These are phyloP conservation scores for Plebejus argus DNA, from an alignment of 2,888 invertebrate species.

Conservation along the genomic window DNA sequence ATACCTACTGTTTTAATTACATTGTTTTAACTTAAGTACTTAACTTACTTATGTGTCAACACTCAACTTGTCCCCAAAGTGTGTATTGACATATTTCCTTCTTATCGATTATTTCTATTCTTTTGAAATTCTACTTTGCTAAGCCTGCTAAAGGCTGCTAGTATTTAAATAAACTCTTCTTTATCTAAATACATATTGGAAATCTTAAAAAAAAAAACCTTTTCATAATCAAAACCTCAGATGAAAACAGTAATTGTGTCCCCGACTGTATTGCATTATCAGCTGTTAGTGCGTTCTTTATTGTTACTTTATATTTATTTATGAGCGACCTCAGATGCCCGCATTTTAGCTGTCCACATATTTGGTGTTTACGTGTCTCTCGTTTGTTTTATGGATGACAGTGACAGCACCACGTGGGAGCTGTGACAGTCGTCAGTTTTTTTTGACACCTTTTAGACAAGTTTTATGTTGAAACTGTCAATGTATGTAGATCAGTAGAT, in stretches of 20 bases:
- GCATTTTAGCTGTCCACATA: constrained; percentile 11
- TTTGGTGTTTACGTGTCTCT: constrained; percentile 21
- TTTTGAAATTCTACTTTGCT: no score
- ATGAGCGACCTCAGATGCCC: constrained; percentile 14
- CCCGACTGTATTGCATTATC: constrained; percentile 23
- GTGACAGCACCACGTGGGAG: background rate
- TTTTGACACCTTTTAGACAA: background rate
- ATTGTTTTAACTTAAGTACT: no score
- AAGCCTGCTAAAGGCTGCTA: background rate
- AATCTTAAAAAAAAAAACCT: background rate
- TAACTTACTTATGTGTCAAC: no score
- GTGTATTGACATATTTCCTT: no score
- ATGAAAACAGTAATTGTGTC: no score
- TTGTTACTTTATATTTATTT: constrained; percentile 27
- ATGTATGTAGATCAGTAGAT: background rate
- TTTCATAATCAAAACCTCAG: background rate
- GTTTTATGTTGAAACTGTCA: background rate
- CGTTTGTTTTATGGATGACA: constrained; percentile 23
- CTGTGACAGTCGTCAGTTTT: constrained; percentile 5
- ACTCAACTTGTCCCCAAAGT: no score
- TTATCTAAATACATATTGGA: no score
- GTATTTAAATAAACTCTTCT: no score
- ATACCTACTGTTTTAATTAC: no score
- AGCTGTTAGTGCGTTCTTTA: constrained; percentile 27
- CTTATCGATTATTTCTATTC: no score